A percentile compares a stretch with the other conserved stretches of the same genome.
Conservation (phyloP, 2,797 vertebrate species). For the Sphenodon punctatus region DNA sequence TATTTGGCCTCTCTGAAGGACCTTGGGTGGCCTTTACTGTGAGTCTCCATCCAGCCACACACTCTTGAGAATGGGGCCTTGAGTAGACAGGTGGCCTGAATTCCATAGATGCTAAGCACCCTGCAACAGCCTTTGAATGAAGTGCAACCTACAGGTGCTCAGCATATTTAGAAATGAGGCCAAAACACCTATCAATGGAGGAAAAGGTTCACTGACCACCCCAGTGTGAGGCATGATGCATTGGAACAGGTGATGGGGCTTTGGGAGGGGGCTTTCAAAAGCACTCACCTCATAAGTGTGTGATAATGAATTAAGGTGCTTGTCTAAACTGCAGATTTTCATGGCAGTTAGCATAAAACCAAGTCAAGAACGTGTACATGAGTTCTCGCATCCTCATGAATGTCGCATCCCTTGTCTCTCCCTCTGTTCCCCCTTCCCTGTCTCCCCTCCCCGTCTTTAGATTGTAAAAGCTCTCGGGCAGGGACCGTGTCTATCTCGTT, state of each 20-base stretch:
- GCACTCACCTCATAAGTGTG: background rate
- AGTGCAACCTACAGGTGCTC: background rate
- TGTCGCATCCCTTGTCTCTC: too few relatives aligned
- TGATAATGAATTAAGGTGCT: too few relatives aligned
- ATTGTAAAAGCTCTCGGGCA: too few relatives aligned
- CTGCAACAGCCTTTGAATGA: background rate
- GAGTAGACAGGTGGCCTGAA: background rate
- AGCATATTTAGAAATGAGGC: background rate
- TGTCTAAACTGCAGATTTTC: accelerated
- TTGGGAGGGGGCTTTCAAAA: background rate
- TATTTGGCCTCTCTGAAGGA: background rate
- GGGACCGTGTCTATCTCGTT: too few relatives aligned
- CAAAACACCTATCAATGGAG: background rate
- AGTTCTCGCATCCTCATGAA: too few relatives aligned
- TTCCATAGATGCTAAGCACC: background rate
- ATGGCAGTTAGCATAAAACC: background rate
- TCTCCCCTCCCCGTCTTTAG: too few relatives aligned
- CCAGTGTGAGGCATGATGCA: background rate
- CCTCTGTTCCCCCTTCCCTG: too few relatives aligned
- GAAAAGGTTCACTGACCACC: background rate
- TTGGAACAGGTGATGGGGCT: background rate
- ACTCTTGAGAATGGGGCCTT: background rate
- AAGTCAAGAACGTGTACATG: too few relatives aligned
- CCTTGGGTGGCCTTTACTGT: background rate
- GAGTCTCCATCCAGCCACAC: background rate